Percentiles rank a stretch among this genome's conserved stretches.
phyloP scores from a whole-genome alignment of 2,113 vertebrate species.

The Noturus placidus region DNA sequence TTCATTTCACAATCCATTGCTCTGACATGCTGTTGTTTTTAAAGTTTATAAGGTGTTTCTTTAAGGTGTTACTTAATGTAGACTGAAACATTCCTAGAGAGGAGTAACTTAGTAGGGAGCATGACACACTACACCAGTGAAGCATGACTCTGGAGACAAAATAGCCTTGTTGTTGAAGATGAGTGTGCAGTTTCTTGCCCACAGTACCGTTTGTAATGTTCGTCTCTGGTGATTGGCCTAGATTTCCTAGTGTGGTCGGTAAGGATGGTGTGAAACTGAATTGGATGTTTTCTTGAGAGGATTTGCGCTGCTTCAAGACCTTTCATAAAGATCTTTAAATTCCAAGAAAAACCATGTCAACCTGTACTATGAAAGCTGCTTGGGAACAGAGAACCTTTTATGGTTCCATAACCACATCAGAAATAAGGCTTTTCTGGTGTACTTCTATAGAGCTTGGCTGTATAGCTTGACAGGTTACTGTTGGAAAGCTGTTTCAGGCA shows the following conservation, averaged over 20 bases:
- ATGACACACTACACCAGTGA: slow-evolving; percentile 46
- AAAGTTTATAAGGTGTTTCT: not conserved
- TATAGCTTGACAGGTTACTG: slow-evolving; percentile 53
- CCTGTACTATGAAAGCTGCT: not conserved
- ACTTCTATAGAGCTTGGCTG: slow-evolving; percentile 29
- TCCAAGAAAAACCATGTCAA: not conserved
- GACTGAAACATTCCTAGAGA: slow-evolving; percentile 22
- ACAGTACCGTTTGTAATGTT: slow-evolving; percentile 9
- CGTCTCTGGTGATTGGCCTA: slow-evolving; percentile 5
- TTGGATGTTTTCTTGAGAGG: not conserved
- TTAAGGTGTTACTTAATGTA: not conserved
- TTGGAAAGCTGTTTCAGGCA: slow-evolving; percentile 57
- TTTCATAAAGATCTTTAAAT: not conserved
- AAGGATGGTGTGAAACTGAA: not conserved
- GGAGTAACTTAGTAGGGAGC: slow-evolving; percentile 32
- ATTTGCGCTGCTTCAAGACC: not conserved
- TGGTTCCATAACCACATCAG: slow-evolving; percentile 13
- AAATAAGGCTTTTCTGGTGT: slow-evolving; percentile 27
- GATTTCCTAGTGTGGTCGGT: not conserved
- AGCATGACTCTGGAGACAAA: slow-evolving; percentile 51
- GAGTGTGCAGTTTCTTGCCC: slow-evolving; percentile 59
- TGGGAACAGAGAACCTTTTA: not conserved
- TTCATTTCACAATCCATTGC: not conserved
- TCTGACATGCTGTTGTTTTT: not conserved
- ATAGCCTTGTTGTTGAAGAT: slow-evolving; percentile 55